Evolutionary conservation across 2,888 invertebrate genomes (phyloP).

Genomic region (Eubasilissa splendida): DNA sequence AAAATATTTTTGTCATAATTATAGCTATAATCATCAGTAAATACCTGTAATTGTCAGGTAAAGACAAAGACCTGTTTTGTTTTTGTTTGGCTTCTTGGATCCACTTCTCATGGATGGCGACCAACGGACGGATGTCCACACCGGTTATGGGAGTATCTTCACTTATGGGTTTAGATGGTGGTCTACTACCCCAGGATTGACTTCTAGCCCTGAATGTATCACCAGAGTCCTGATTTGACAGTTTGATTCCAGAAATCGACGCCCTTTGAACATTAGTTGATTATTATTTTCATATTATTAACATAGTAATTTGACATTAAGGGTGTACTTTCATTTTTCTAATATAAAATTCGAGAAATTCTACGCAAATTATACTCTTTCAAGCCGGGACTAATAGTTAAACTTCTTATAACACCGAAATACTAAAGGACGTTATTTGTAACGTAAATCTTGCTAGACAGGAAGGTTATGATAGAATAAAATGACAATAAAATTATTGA

Average conservation of each 20-base stretch:
- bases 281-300: no score
- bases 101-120: slow-evolving; percentile 71
- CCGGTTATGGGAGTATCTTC: slow-evolving; percentile 60
- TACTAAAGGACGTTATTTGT: no score
- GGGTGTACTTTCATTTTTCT: no score
- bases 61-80: slow-evolving; percentile 65
- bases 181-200: slow-evolving; percentile 50
- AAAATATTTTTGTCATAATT: neutral
- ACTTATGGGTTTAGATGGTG: neutral
- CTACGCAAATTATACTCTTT: no score
- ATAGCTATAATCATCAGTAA: neutral
- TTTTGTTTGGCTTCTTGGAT: slow-evolving; percentile 69
- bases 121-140: slow-evolving; percentile 69
- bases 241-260: slow-evolving; percentile 11
- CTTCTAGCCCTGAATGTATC: slow-evolving; percentile 47
- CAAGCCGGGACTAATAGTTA: no score
- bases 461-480: no score
- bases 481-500: no score
- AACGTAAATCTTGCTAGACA: no score
- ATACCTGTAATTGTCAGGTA: slow-evolving; percentile 68
- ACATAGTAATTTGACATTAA: no score
- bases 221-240: neutral
- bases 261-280: slow-evolving; percentile 1
- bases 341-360: no score
- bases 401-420: no score